Conservation (phyloP, 2,113 vertebrate species). For the Tupaia chinensis region DNA sequence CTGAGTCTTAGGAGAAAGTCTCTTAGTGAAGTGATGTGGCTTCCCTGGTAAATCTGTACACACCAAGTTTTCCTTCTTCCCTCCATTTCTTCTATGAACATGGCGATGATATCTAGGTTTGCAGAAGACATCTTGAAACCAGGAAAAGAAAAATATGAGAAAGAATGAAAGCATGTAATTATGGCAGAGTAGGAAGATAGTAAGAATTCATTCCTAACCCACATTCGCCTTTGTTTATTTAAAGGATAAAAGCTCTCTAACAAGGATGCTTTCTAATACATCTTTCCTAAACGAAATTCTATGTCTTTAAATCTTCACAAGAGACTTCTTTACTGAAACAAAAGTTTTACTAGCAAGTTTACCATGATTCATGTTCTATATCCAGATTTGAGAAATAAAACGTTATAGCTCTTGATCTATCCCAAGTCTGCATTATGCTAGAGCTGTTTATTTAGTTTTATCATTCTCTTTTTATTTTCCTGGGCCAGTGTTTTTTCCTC, state of each 20-base stretch:
- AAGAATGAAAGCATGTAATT: background rate
- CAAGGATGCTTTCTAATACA: background rate
- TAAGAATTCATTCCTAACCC: background rate
- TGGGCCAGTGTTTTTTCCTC: background rate
- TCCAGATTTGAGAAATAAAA: constrained; percentile 17
- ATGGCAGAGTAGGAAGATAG: background rate
- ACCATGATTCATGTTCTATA: background rate
- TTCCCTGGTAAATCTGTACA: background rate
- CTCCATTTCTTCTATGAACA: background rate
- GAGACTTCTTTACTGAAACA: background rate
- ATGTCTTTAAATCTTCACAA: background rate
- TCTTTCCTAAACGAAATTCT: background rate
- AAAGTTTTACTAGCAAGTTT: background rate
- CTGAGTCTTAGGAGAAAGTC: background rate
- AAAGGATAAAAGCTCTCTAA: background rate
- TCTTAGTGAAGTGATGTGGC: background rate
- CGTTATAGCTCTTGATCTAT: background rate
- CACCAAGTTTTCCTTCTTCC: background rate
- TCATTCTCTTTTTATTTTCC: background rate
- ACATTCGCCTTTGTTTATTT: constrained; percentile 16
- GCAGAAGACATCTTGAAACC: background rate
- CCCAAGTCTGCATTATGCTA: background rate
- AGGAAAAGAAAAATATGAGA: background rate
- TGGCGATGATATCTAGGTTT: background rate
- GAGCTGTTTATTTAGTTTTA: background rate